These are phyloP conservation scores for Antheraea assamensis DNA, from an alignment of 2,888 invertebrate genomes.

Conservation along the genomic window DNA sequence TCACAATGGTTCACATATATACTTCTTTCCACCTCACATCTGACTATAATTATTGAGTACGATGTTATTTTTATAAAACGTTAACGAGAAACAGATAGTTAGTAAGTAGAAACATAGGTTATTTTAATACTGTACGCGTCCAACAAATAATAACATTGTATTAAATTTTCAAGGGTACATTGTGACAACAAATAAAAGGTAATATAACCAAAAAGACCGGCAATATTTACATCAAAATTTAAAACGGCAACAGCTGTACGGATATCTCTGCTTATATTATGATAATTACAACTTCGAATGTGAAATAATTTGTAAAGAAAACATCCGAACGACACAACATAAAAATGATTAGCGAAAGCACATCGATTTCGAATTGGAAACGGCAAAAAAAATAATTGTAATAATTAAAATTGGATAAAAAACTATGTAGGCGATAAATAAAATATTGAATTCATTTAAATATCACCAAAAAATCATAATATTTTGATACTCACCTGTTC, in stretches of 20 bases:
- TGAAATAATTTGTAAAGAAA: constrained; percentile 22
- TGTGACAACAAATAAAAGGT: constrained; percentile 53
- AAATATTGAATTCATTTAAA: constrained; percentile 61
- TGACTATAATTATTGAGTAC: no score
- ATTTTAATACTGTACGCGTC: not conserved
- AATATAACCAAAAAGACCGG: constrained; percentile 73
- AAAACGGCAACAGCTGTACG: not conserved
- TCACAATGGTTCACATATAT: no score
- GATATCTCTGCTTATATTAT: not conserved
- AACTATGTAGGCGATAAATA: constrained; percentile 20
- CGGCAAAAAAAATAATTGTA: not conserved
- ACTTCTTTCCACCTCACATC: no score
- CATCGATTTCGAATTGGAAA: constrained; percentile 9
- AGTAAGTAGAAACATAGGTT: no score
- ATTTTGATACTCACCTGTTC: constrained; percentile 87
- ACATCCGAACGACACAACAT: constrained; percentile 23
- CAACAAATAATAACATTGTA: constrained; percentile 20
- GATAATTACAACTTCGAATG: not conserved
- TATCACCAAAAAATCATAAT: constrained; percentile 59
- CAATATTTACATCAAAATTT: constrained; percentile 29
- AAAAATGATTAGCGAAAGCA: constrained; percentile 19
- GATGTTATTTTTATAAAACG: no score
- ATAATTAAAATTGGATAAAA: constrained; percentile 15
- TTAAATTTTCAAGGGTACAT: constrained; percentile 53
- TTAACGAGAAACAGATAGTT: no score